Percentiles rank a stretch among this genome's conserved stretches.
Evolutionary conservation across 2,797 vertebrate species (phyloP).

Genomic region (Helarctos malayanus): DNA sequence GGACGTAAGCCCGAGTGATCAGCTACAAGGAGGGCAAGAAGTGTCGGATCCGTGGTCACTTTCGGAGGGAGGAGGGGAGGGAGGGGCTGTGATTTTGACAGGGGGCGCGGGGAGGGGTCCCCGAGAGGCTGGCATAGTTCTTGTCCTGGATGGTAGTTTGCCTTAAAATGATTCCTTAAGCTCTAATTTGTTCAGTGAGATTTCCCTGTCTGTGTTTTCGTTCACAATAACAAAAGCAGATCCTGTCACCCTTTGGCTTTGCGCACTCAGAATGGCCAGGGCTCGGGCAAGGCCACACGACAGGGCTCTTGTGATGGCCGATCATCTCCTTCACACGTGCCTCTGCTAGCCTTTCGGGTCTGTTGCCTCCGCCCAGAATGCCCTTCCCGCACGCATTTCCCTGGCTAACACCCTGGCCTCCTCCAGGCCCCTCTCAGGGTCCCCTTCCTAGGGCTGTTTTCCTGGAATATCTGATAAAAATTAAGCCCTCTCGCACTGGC

Average conservation of each 20-base stretch:
- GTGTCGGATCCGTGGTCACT: accelerated
- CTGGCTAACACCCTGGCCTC: neutral
- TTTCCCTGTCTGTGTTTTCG: neutral
- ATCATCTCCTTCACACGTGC: accelerated
- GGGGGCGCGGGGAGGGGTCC: neutral
- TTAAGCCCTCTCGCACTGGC: neutral
- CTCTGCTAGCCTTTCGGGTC: neutral
- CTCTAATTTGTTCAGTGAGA: neutral
- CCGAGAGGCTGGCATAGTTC: neutral
- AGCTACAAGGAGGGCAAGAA: neutral
- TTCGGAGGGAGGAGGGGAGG: accelerated
- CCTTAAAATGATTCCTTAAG: neutral
- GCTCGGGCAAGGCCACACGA: accelerated
- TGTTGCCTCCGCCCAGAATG: neutral
- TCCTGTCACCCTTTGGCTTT: no score
- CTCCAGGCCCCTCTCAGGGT: neutral
- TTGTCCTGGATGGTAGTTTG: neutral
- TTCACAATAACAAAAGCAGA: neutral
- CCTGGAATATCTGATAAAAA: neutral
- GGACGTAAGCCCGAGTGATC: accelerated
- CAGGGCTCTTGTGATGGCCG: neutral
- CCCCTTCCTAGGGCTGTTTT: neutral
- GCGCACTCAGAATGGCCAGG: neutral
- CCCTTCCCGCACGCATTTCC: accelerated
- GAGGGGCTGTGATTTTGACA: neutral